Conservation (phyloP, 2,888 invertebrate genomes). For the Drosophila gaucha region DNA sequence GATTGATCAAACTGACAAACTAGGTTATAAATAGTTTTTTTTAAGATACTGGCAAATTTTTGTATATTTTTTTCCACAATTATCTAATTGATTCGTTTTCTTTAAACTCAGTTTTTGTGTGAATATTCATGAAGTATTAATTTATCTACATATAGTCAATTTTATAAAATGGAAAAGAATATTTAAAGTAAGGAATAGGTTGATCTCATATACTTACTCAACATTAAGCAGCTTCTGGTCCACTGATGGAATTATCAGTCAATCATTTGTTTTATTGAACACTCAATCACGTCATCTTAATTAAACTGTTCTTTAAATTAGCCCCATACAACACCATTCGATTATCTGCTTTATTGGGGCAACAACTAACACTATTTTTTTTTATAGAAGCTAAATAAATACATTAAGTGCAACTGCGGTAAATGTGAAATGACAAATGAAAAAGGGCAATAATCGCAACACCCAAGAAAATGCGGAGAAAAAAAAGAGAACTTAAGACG, state of each 20-base stretch:
- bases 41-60: no score
- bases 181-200: not conserved
- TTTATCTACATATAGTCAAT: no score
- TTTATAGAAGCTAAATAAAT: slow-evolving; percentile 20
- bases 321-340: not conserved
- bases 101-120: no score
- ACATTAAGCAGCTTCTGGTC: no score
- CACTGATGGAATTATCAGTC: not conserved
- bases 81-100: no score
- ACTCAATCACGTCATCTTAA: not conserved
- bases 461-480: slow-evolving; percentile 11
- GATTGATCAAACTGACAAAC: no score
- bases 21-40: no score
- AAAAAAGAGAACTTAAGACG: slow-evolving; percentile 5
- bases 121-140: no score
- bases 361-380: not conserved
- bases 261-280: not conserved
- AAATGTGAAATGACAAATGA: slow-evolving; percentile 49
- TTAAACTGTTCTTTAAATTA: not conserved
- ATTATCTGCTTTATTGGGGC: no score
- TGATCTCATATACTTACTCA: not conserved
- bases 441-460: slow-evolving; percentile 40
- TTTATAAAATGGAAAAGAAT: not conserved
- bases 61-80: no score
- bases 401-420: slow-evolving; percentile 20